These are phyloP conservation scores for Mesocentrotus franciscanus DNA, from an alignment of 53 echinoderm and acorn worm species.

Conservation along the genomic window DNA sequence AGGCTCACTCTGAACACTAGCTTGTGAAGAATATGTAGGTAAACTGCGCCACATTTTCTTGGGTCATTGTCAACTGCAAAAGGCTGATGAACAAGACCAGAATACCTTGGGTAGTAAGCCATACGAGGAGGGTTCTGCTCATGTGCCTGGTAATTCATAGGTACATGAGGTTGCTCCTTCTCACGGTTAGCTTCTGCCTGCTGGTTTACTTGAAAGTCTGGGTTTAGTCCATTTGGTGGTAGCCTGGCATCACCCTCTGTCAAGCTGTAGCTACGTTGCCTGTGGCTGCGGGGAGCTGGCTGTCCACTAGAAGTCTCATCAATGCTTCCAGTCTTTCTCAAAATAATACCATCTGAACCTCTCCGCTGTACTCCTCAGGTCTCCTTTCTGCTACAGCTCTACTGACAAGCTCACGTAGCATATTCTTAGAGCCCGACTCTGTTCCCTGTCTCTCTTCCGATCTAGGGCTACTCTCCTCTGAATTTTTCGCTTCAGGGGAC, in stretches of 20 bases:
- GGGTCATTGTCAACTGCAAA: slow-evolving; percentile 84
- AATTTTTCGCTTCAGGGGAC: background rate
- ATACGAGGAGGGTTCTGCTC: slow-evolving; percentile 74
- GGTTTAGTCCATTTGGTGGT: slow-evolving; percentile 42
- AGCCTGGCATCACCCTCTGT: slow-evolving; percentile 87
- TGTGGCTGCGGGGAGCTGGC: slow-evolving; percentile 55
- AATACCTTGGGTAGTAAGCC: slow-evolving; percentile 75
- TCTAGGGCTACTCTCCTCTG: slow-evolving; percentile 10
- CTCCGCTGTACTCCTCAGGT: slow-evolving; percentile 8
- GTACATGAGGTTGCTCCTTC: slow-evolving; percentile 58
- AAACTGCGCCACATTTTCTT: slow-evolving; percentile 74
- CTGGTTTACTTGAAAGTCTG: slow-evolving; percentile 60
- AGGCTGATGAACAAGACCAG: slow-evolving; percentile 86
- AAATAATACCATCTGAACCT: slow-evolving; percentile 50
- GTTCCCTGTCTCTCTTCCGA: slow-evolving; percentile 17
- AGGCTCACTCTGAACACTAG: slow-evolving; percentile 67
- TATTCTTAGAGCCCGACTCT: slow-evolving; percentile 34
- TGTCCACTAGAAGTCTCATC: slow-evolving; percentile 69
- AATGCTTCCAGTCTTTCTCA: slow-evolving; percentile 63
- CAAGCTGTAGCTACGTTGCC: slow-evolving; percentile 91
- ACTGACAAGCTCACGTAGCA: slow-evolving; percentile 52
- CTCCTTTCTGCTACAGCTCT: slow-evolving; percentile 34
- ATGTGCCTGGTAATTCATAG: slow-evolving; percentile 66
- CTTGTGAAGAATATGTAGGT: slow-evolving; percentile 67
- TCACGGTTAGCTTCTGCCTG: slow-evolving; percentile 57